Percentiles rank a stretch among this genome's conserved stretches.
Conservation (phyloP, 2,797 vertebrate genomes). For the Cuniculus paca region DNA sequence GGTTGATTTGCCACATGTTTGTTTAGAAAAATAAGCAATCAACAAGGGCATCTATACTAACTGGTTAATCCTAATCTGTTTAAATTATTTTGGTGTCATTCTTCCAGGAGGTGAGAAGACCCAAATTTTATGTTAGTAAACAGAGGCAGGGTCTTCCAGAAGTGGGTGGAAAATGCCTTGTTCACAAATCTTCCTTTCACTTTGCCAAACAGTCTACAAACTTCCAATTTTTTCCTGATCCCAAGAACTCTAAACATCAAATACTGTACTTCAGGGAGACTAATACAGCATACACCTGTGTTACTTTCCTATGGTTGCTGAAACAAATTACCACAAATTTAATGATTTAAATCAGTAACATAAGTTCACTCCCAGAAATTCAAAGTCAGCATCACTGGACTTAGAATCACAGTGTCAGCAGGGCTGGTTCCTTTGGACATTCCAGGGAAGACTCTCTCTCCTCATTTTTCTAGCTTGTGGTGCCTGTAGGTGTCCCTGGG, state of each 20-base stretch:
- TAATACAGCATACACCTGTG: rapidly evolving
- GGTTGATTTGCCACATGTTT: neutral
- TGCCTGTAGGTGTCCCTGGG: neutral
- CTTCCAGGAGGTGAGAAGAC: neutral
- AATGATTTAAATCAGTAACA: neutral
- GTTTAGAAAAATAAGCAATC: neutral
- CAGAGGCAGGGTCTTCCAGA: neutral
- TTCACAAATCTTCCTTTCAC: too few species aligned
- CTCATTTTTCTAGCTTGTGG: neutral
- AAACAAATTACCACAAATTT: rapidly evolving
- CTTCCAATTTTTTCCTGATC: neutral
- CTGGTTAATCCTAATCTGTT: neutral
- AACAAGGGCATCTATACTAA: neutral
- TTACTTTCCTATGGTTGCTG: too few species aligned
- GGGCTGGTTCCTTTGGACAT: neutral
- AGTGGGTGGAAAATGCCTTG: neutral
- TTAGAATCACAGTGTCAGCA: neutral
- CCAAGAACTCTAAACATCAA: neutral
- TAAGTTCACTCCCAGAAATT: too few species aligned
- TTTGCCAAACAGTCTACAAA: rapidly evolving
- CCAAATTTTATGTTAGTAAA: neutral
- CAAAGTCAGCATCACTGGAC: neutral
- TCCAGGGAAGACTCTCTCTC: rapidly evolving
- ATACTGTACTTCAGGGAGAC: neutral
- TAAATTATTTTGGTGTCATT: neutral